Conservation (phyloP, 2,797 vertebrate species). For the Fundulus diaphanus region DNA sequence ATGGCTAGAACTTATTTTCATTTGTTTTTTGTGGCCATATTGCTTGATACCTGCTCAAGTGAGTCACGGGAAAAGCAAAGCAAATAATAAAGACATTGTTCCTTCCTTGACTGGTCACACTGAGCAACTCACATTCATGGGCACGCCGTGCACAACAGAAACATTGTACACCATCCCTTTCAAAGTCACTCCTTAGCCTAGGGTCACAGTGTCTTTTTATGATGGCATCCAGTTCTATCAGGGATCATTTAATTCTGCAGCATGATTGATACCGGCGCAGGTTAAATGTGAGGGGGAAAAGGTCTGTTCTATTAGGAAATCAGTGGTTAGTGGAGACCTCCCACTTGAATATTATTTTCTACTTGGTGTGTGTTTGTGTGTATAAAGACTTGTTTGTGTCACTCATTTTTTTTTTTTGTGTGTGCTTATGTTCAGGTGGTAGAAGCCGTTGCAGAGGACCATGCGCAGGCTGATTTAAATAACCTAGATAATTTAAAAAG, state of each 20-base stretch:
- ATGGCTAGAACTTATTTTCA: conserved; percentile 91
- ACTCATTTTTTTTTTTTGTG: conserved; percentile 29
- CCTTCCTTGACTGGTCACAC: conserved; percentile 46
- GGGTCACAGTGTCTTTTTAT: conserved; percentile 96
- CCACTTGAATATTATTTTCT: conserved; percentile 90
- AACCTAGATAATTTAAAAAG: conserved; percentile 96
- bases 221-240: conserved; percentile 95
- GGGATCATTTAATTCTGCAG: conserved; percentile 97
- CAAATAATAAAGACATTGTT: conserved; percentile 91
- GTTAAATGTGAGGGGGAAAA: conserved; percentile 93
- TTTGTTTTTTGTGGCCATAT: conserved; percentile 93
- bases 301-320: conserved; percentile 96
- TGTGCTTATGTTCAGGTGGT: conserved; percentile 85
- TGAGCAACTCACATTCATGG: conserved; percentile 23
- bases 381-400: conserved; percentile 38
- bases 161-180: conserved; percentile 26
- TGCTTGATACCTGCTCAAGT: conserved; percentile 97
- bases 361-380: conserved; percentile 45
- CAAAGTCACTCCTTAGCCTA: conserved; percentile 74
- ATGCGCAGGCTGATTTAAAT: conserved; percentile 98
- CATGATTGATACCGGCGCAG: conserved; percentile 93
- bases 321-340: conserved; percentile 96
- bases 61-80: conserved; percentile 92
- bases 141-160: conserved; percentile 22
- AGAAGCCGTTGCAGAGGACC: conserved; percentile 75